Evolutionary conservation across 2,888 invertebrate genomes (phyloP).

Genomic region (Apodemia duryi): DNA sequence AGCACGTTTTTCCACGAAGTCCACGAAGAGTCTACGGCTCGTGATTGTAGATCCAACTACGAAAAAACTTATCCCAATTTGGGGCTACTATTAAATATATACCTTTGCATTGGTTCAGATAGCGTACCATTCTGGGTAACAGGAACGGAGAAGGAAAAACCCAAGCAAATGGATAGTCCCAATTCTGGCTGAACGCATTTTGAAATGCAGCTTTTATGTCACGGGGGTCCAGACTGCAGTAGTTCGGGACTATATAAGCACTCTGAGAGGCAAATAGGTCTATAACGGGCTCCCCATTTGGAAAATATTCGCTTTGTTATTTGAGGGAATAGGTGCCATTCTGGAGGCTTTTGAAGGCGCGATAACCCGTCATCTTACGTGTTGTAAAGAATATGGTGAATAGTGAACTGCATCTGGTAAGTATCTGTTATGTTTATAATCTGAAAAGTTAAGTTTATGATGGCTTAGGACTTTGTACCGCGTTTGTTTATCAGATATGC

Average conservation of each 20-base stretch:
- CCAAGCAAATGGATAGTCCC: conserved; percentile 19
- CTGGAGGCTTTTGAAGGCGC: background rate
- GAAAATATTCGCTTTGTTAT: background rate
- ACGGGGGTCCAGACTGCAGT: background rate
- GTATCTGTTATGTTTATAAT: no score
- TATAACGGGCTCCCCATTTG: conserved; percentile 2
- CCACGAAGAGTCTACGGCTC: background rate
- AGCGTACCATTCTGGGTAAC: conserved; percentile 9
- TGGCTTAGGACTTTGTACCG: background rate
- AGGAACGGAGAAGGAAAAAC: conserved; percentile 13
- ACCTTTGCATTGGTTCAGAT: background rate
- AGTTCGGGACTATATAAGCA: background rate
- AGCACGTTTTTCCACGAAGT: background rate
- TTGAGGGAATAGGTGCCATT: background rate
- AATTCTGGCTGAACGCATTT: conserved; percentile 15
- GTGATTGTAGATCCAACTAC: no score
- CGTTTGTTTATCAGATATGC: conserved; percentile 1
- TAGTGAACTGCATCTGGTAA: background rate
- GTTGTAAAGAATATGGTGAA: background rate
- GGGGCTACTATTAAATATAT: no score
- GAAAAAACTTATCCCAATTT: no score
- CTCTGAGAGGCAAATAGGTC: background rate
- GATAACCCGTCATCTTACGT: no score
- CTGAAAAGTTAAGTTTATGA: background rate
- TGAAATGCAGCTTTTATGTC: background rate